Conservation (phyloP, 2,113 vertebrate species). For the Zosterops hypoxanthus region DNA sequence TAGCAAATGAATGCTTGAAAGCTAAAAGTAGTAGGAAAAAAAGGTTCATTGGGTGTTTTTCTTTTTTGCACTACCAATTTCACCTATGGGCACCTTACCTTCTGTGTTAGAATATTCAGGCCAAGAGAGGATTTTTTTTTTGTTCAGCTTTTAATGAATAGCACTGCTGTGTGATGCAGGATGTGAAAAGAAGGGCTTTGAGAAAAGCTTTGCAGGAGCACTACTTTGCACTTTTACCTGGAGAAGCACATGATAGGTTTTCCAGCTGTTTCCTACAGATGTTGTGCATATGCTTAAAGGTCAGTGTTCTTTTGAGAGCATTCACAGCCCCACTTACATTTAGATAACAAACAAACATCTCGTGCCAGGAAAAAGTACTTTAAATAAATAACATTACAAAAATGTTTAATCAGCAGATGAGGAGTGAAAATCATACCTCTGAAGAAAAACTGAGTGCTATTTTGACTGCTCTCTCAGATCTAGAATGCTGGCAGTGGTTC, state of each 20-base stretch:
- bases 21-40: constrained; percentile 40
- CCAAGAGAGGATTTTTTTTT: background rate
- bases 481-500: background rate
- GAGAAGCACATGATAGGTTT: constrained; percentile 45
- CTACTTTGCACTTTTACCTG: constrained; percentile 27
- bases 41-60: background rate
- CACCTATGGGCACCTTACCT: constrained; percentile 46
- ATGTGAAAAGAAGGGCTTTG: constrained; percentile 54
- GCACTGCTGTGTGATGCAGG: constrained; percentile 49
- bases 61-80: constrained; percentile 13
- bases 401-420: background rate
- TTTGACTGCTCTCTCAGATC: background rate
- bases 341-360: constrained; percentile 29
- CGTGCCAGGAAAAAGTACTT: background rate
- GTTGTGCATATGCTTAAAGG: constrained; percentile 66
- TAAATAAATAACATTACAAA: background rate
- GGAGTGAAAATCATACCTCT: background rate
- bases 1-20: constrained; percentile 41
- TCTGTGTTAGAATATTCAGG: constrained; percentile 37
- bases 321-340: background rate
- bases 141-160: constrained; percentile 64
- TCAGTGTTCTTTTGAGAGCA: constrained; percentile 59
- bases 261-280: constrained; percentile 71
- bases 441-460: background rate
- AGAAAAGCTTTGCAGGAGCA: constrained; percentile 49